phyloP scores from a whole-genome alignment of 1,140 invertebrate genomes.

The honey bee (Apis mellifera) region DNA sequence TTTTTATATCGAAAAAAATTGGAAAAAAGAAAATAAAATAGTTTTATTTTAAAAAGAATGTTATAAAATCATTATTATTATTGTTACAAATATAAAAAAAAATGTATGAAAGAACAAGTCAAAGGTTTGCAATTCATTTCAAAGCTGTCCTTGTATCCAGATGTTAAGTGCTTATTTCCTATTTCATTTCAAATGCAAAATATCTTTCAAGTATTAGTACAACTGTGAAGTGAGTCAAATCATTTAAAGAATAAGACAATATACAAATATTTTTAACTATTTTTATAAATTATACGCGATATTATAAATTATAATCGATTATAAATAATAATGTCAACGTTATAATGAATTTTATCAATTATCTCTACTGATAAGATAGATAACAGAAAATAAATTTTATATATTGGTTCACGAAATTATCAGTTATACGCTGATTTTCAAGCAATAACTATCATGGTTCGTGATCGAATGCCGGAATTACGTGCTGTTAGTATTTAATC shows the following conservation, averaged over 20 bases:
- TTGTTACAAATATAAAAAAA: neutral
- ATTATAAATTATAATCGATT: no score
- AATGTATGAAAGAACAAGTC: conserved; percentile 38
- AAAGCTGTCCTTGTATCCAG: conserved; percentile 68
- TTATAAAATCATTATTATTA: neutral
- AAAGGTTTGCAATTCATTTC: conserved; percentile 45
- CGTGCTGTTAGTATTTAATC: conserved; percentile 73
- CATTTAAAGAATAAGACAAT: conserved; percentile 4
- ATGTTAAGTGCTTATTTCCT: conserved; percentile 75
- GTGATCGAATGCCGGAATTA: conserved; percentile 78
- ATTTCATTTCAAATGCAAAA: conserved; percentile 76
- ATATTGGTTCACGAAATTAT: conserved; percentile 52
- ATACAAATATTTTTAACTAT: neutral
- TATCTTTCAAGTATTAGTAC: conserved; percentile 57
- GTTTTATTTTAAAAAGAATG: neutral
- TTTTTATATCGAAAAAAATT: neutral
- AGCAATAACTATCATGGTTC: conserved; percentile 72
- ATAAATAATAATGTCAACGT: conserved; percentile 24
- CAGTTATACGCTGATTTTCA: conserved; percentile 60
- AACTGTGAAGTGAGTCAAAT: conserved; percentile 39
- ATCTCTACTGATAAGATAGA: conserved; percentile 75
- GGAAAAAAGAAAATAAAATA: neutral
- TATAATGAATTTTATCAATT: conserved; percentile 70
- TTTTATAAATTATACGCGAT: neutral
- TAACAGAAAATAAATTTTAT: conserved; percentile 40